These are phyloP conservation scores for Pachliopta kotzebuea DNA, from an alignment of 2,888 invertebrate genomes.

Conservation along the genomic window DNA sequence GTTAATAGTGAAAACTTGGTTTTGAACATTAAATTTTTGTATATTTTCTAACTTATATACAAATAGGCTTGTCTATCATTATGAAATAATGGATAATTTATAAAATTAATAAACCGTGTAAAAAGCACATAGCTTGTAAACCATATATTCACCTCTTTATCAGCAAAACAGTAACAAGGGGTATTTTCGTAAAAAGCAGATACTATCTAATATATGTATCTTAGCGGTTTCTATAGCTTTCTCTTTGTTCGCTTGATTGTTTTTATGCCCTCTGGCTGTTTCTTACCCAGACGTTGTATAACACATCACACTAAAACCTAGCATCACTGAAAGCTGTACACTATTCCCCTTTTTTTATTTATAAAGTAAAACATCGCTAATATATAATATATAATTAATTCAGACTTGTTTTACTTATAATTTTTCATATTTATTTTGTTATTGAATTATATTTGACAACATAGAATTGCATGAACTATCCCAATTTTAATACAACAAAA, in stretches of 20 bases:
- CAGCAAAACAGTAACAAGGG: background rate
- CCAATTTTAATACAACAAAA: background rate
- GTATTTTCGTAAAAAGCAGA: background rate
- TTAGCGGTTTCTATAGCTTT: background rate
- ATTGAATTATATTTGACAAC: background rate
- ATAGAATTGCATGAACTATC: background rate
- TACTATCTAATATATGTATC: conserved; percentile 1
- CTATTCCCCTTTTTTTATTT: background rate
- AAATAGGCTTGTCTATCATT: background rate
- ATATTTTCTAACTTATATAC: background rate
- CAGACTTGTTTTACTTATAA: background rate
- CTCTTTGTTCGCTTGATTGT: conserved; percentile 5
- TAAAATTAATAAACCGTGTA: too few species aligned
- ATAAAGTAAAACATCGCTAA: background rate
- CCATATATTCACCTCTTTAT: too few species aligned
- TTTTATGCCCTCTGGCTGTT: conserved; percentile 3
- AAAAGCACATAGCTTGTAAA: too few species aligned
- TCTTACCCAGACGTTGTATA: background rate
- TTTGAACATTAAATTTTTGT: background rate
- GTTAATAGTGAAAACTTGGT: background rate
- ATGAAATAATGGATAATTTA: background rate
- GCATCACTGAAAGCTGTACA: background rate
- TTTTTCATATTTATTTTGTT: background rate
- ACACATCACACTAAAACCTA: background rate
- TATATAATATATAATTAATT: background rate